phyloP scores from a whole-genome alignment of 2,888 invertebrate species.

The Drosophila leonis region DNA sequence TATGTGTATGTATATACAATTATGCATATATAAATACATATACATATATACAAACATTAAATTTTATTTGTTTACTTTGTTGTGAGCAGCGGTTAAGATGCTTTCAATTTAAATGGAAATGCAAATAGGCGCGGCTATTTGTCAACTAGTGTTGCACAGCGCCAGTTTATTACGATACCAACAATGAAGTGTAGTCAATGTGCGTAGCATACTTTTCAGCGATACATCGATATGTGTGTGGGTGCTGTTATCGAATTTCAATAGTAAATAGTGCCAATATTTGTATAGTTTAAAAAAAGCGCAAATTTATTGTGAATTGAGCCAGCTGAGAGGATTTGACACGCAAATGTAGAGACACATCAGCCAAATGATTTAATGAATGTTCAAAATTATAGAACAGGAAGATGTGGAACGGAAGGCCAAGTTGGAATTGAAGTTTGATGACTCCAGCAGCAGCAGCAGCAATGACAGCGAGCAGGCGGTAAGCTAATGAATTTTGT shows the following conservation, averaged over 20 bases:
- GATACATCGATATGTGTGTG: constrained; percentile 11
- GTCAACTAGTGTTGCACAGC: constrained; percentile 1
- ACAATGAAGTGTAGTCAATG: too few relatives aligned
- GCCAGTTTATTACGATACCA: neutral
- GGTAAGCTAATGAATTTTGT: neutral
- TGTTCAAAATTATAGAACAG: neutral
- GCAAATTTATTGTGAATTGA: neutral
- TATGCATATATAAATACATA: neutral
- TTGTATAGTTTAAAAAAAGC: neutral
- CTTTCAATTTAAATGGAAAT: constrained; percentile 7
- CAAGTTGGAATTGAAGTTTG: neutral
- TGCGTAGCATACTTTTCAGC: constrained; percentile 4
- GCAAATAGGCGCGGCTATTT: constrained; percentile 7
- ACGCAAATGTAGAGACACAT: too few relatives aligned
- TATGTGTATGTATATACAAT: neutral
- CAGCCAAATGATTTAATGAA: neutral
- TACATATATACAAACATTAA: neutral
- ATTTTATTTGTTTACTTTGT: neutral
- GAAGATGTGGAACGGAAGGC: neutral
- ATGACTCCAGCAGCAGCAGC: neutral
- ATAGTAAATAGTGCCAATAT: neutral
- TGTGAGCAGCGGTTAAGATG: neutral
- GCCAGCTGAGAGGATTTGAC: too few relatives aligned
- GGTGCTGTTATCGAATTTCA: constrained; percentile 4
- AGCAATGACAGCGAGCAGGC: neutral